Evolutionary conservation across 2,113 vertebrate genomes (phyloP).

Genomic region (Pomatorhinus ruficollis): DNA sequence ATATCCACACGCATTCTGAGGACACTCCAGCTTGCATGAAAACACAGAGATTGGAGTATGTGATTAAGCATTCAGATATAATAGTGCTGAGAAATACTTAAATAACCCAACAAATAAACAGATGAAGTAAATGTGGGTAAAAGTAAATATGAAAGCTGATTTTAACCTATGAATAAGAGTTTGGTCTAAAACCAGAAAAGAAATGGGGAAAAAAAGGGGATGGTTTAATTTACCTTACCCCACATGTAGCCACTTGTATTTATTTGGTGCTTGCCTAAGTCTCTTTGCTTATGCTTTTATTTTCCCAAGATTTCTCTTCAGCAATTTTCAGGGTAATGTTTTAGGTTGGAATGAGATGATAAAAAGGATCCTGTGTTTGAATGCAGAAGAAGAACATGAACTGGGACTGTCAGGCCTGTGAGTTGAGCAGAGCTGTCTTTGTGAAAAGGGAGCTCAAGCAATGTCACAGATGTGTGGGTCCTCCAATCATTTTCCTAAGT

Average conservation of each 20-base stretch:
- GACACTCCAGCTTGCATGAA: not conserved
- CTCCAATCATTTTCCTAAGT: not conserved
- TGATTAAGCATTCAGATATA: not conserved
- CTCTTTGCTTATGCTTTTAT: not conserved
- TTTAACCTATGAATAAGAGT: not conserved
- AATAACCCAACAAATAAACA: not conserved
- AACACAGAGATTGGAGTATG: conserved; percentile 7
- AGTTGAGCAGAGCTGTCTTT: not conserved
- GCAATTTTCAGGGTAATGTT: not conserved
- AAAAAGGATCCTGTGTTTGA: not conserved
- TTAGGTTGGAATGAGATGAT: not conserved
- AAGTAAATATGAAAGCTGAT: not conserved
- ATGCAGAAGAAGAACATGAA: not conserved
- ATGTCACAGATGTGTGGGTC: not conserved
- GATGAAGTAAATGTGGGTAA: not conserved
- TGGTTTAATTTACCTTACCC: not conserved
- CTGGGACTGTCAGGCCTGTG: not conserved
- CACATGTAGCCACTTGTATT: not conserved
- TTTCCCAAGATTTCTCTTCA: not conserved
- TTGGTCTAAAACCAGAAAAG: not conserved
- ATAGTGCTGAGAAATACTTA: not conserved
- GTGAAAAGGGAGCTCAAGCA: not conserved
- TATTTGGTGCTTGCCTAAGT: not conserved
- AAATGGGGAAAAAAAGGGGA: no score
- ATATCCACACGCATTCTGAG: not conserved